phyloP scores from a whole-genome alignment of 2,797 vertebrate species.

The Alectoris magna region DNA sequence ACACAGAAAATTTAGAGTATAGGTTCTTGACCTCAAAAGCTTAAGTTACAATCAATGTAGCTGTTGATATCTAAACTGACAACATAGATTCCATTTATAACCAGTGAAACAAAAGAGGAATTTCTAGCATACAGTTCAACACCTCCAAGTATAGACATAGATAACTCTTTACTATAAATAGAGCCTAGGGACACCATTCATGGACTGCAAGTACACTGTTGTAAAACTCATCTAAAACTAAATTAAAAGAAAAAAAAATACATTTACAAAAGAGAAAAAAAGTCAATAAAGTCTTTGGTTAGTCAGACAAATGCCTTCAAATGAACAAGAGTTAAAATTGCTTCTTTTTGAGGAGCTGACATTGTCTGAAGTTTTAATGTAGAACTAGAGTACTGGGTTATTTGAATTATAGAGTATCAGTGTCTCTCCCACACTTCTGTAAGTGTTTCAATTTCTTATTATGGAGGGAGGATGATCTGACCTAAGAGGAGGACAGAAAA shows the following conservation, averaged over 20 bases:
- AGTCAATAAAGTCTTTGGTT: background rate
- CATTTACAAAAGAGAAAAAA: background rate
- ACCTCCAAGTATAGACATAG: background rate
- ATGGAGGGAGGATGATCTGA: slow-evolving; percentile 5
- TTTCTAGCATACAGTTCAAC: background rate
- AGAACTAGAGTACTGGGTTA: background rate
- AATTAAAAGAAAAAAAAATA: background rate
- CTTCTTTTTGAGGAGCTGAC: background rate
- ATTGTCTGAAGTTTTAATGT: background rate
- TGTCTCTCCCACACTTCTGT: slow-evolving; percentile 18
- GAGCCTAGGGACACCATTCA: background rate
- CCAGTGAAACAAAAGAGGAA: background rate
- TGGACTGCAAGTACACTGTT: background rate
- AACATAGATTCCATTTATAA: background rate
- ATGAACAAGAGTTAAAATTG: background rate
- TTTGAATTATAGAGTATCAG: background rate
- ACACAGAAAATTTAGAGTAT: background rate
- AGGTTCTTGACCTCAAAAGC: background rate
- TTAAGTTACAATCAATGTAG: background rate
- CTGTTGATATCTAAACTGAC: background rate
- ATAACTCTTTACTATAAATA: background rate
- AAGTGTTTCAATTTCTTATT: slow-evolving; percentile 33
- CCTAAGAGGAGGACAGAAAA: slow-evolving; percentile 7
- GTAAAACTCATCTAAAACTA: background rate
- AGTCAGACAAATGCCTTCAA: background rate